Conservation (phyloP, 2,888 invertebrate genomes). For the Athalia cordata region DNA sequence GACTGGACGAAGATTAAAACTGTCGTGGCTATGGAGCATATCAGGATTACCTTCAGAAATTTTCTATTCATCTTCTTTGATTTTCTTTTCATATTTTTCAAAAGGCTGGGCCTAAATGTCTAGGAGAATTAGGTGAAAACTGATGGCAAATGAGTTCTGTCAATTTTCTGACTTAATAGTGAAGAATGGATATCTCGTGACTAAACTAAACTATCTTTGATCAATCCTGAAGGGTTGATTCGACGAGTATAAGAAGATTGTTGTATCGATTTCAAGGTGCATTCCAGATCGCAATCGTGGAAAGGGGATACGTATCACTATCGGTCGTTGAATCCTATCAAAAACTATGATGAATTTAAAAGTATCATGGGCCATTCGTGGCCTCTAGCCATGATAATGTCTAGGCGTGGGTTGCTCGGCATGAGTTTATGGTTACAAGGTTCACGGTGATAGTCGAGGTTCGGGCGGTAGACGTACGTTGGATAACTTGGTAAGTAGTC, state of each 20-base stretch:
- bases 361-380: not conserved
- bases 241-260: too few relatives aligned
- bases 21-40: not conserved
- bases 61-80: too few relatives aligned
- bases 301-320: too few relatives aligned
- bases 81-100: not conserved
- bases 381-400: not conserved
- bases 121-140: not conserved
- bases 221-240: too few relatives aligned
- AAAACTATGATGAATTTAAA: not conserved
- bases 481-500: slow-evolving; percentile 36
- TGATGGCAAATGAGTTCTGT: not conserved
- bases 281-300: too few relatives aligned
- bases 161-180: not conserved
- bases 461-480: slow-evolving; percentile 25
- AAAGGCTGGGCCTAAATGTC: not conserved
- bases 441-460: not conserved
- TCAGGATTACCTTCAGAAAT: too few relatives aligned
- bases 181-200: too few relatives aligned
- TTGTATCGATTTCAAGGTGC: not conserved
- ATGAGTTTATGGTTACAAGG: not conserved
- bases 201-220: too few relatives aligned
- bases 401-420: slow-evolving; percentile 13
- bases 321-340: not conserved
- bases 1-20: not conserved